Evolutionary conservation across 2,888 invertebrate species (phyloP).

Genomic region (Noctuana brunneofusca): DNA sequence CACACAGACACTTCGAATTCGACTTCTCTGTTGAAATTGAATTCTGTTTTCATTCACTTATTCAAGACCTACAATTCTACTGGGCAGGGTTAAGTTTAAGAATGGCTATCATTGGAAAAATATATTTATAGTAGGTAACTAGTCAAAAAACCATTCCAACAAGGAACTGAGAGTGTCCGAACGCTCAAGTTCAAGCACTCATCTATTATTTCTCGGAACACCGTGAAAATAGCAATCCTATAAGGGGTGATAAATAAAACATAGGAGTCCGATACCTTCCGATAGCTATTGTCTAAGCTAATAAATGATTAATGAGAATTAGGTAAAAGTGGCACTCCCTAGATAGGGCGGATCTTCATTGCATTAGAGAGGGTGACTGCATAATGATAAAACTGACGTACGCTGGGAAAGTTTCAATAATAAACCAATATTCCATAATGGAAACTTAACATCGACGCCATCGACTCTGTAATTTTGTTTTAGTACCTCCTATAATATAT

Average conservation of each 20-base stretch:
- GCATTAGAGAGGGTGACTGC: slow-evolving; percentile 69
- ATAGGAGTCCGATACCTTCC: slow-evolving; percentile 63
- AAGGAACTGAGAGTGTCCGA: background rate
- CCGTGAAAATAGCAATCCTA: slow-evolving; percentile 67
- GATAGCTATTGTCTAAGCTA: slow-evolving; percentile 78
- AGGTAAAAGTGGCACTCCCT: slow-evolving; percentile 72
- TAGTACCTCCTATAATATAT: slow-evolving; percentile 24
- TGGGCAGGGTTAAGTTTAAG: background rate
- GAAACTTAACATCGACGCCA: slow-evolving; percentile 34
- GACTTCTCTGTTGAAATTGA: slow-evolving; percentile 37
- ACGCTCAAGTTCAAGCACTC: background rate
- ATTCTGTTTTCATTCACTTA: slow-evolving; percentile 37
- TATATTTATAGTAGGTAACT: slow-evolving; percentile 25
- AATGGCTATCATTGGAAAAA: background rate
- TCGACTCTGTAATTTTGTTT: slow-evolving; percentile 22
- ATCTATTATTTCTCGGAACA: slow-evolving; percentile 38
- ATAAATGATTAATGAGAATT: slow-evolving; percentile 82
- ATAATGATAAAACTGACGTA: slow-evolving; percentile 69
- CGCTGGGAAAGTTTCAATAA: slow-evolving; percentile 43
- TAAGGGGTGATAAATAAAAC: slow-evolving; percentile 79
- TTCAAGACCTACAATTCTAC: background rate
- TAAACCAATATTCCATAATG: slow-evolving; percentile 49
- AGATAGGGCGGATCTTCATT: slow-evolving; percentile 57
- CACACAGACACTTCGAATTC: slow-evolving; percentile 24
- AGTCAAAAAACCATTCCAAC: slow-evolving; percentile 31